phyloP scores from a whole-genome alignment of 2,888 invertebrate genomes.

The Drosophila fulvimacula region DNA sequence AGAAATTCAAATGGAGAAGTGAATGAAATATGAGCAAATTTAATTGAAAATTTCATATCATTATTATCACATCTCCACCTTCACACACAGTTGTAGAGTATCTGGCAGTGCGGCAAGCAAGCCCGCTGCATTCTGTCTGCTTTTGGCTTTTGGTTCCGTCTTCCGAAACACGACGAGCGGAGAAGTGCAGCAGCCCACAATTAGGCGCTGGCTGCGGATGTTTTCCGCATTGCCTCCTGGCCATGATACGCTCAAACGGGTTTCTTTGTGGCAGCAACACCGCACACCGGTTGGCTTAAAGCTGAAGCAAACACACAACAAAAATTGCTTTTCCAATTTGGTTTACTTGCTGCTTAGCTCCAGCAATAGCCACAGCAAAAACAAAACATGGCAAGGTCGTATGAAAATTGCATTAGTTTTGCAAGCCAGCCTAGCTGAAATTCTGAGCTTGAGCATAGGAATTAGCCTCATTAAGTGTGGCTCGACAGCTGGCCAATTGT shows the following conservation, averaged over 20 bases:
- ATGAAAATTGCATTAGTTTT: conserved; percentile 4
- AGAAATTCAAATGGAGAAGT: too few relatives aligned
- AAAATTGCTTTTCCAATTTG: conserved; percentile 41
- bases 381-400: conserved; percentile 35
- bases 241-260: conserved; percentile 64
- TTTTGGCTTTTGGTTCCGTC: conserved; percentile 61
- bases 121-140: not conserved
- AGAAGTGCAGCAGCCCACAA: conserved; percentile 55
- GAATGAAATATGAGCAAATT: too few relatives aligned
- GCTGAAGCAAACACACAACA: conserved; percentile 1
- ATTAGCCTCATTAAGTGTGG: not conserved
- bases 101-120: conserved; percentile 1
- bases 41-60: too few relatives aligned
- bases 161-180: conserved; percentile 57
- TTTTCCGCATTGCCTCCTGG: conserved; percentile 65
- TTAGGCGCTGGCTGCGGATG: conserved; percentile 58
- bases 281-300: conserved; percentile 14
- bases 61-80: too few relatives aligned
- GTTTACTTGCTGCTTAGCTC: conserved; percentile 5
- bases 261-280: conserved; percentile 41
- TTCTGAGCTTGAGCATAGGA: not conserved
- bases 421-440: not conserved
- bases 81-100: conserved; percentile 20
- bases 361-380: not conserved
- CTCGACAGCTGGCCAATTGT: not conserved